Base-by-base conservation (phyloP, 1,140 invertebrate species). In the Temnothorax longispinosus region DNA sequence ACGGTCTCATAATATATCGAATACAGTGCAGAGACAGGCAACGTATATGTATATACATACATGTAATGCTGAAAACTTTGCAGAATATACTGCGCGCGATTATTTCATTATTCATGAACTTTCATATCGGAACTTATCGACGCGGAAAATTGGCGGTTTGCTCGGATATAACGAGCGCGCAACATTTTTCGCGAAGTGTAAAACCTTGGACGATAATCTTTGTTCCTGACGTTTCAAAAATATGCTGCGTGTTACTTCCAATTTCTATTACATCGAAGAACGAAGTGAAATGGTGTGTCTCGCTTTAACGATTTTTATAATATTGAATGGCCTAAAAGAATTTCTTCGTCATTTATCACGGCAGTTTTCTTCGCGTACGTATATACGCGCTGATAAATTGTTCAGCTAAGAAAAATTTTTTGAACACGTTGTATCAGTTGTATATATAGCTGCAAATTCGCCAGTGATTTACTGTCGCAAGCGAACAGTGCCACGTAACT, bases 71-170 rank as follows among this genome's bases (percentile, higher is more conserved):
- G 35, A 69, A 80, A 54, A 80, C 62, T 80, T 80, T 56, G 13
- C 7, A 3, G 44, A 54, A 54, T 80, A 80, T 32, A 21, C 13
- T 32, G 3, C 60, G 44, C 35, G n/a, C 35, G 62, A 65, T 80
- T 65, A 50, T 52, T 80, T 80, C 21, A 47, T 80, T 80, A 52
- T 38, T 69, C 41, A 27, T 11, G 41, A 18, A 54, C 47, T 80
- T 67, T 67, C 11, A 1, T 38, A 80, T 80, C n/a, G 62, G 27
- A 80, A 67, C 47, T 41, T 69, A 65, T 4, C 7, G 77, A 80
- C n/a, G n/a, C 3, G 35, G 18, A 80, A 80, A 80, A 80, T 67
- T 80, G 62, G 62, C 47, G 15, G 13, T 54, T 78, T 13, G 60
- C 32, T 38, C 32, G 32, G 35, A 5, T n/a, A 52, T 64, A 65